Conservation (phyloP, 2,797 vertebrate genomes). For the Periophthalmus magnuspinnatus region DNA sequence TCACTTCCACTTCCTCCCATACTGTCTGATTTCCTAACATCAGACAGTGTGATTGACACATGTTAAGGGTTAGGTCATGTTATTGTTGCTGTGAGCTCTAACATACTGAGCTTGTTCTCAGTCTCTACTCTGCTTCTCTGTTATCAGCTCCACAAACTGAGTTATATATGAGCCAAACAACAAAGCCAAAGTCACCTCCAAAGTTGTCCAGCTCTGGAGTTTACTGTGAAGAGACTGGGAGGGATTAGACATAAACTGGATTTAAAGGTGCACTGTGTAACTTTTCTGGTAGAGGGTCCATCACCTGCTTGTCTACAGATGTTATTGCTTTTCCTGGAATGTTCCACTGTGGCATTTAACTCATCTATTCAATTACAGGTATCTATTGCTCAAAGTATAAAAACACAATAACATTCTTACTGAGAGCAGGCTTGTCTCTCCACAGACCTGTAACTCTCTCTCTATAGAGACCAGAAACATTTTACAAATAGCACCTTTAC, state of each 20-base stretch:
- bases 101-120: not conserved
- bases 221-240: not conserved
- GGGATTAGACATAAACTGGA: not conserved
- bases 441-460: no score
- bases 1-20: no score
- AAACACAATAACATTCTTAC: no score
- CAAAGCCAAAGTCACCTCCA: not conserved
- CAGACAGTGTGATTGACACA: not conserved
- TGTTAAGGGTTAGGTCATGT: not conserved
- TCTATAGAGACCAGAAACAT: no score
- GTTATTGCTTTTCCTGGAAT: no score
- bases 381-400: no score
- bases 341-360: no score
- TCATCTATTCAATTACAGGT: no score
- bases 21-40: not conserved
- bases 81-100: not conserved
- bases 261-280: not conserved
- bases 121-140: not conserved
- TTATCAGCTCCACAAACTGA: not conserved
- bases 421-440: no score
- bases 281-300: no score
- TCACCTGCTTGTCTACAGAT: no score
- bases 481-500: no score
- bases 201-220: not conserved
- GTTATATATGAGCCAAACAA: not conserved